Base-by-base conservation (phyloP, 2,888 invertebrate species). In the Invenusta paracnida region DNA sequence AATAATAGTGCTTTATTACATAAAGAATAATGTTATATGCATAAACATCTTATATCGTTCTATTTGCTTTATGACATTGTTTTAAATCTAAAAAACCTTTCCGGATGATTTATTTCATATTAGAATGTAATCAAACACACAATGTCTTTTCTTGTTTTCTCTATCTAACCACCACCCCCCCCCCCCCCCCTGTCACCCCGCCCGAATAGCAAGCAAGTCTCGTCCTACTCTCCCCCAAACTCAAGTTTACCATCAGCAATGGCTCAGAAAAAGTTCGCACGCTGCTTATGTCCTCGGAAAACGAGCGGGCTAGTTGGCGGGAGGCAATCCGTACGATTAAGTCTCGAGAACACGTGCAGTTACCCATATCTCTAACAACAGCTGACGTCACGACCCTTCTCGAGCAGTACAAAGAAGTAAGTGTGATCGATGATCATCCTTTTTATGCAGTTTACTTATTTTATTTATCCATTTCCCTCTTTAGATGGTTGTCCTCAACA, bases 281-380 rank as follows among this genome's bases (percentile, higher is more conserved):
- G 85, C 96, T 97, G 92, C 96, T 96, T 92, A 93, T 97, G 89
- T 95, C 96, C 88, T 96, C 96, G 0, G 96, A 97, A 92, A 97
- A 95, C 90, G 97, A 97, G 91, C 93, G 96, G 85, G 95, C 95
- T 88, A 96, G 96, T 91, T 97, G 97, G 97, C 94, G 95, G 88
- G 96, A 97, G 90, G 95, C 96, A 0, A 95, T 97, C 88, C 94
- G 95, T 88, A 94, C 95, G 28, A 92, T 96, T 86, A 95, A 95
- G 93, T 48, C 48, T 5, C 48, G 48, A 17, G 48, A 48, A 48
- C 48, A 48, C 48, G 48, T 48, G 5, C 48, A 48, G 17, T 17
- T 48, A 17, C 48, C 48, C 48, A 48, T 5, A 5, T 5, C 48
- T 5, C 48, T 48, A 5, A 48, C 48, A 17, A 48, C 28, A 0